Base-by-base conservation (phyloP, 2,888 invertebrate genomes). In the Clanis bilineata region DNA sequence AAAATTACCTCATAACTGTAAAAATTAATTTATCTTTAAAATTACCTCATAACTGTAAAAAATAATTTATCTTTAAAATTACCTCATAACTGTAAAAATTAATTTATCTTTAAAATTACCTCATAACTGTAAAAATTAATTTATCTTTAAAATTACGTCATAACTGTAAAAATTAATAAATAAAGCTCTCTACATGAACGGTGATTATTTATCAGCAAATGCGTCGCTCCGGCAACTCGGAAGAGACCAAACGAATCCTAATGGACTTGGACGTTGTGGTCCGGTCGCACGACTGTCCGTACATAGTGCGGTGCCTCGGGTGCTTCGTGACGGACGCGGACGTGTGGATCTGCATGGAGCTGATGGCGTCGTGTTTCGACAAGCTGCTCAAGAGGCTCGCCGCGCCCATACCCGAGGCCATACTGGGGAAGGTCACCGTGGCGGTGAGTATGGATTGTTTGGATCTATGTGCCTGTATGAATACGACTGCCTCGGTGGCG, bases 311-410 rank as follows among this genome's bases (percentile, higher is more conserved):
- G 83, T 99, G 99, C 86, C 94, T 98, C 77, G 99, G 99, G 44
- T 99, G 98, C 91, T 99, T 99, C 90, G 98, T 99, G 59, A 98
- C 98, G 0, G 97, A 98, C 82, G 96, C 97, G 0, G 98, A 99
- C 86, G 99, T 99, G 0, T 99, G 99, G 98, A 99, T 99, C 81
- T 99, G 99, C 85, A 99, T 99, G 99, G 99, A 99, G 91, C 93
- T 99, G 70, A 99, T 99, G 99, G 96, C 98, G 12, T 98, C 98
- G 21, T 99, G 99, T 90, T 96, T 99, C 82, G 99, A 99, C 86
- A 99, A 99, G 92, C 92, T 99, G 77, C 93, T 99, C 64, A 98
- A 98, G 86, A 92, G 95, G 72, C 93, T 97, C 41, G 95, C 96
- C 64, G 94, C 95, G 69, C 96, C 98, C n/a, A 97, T 99, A 79